phyloP scores from a whole-genome alignment of 92 coral and sea anemone species.

The Epizoanthus fatuus region DNA sequence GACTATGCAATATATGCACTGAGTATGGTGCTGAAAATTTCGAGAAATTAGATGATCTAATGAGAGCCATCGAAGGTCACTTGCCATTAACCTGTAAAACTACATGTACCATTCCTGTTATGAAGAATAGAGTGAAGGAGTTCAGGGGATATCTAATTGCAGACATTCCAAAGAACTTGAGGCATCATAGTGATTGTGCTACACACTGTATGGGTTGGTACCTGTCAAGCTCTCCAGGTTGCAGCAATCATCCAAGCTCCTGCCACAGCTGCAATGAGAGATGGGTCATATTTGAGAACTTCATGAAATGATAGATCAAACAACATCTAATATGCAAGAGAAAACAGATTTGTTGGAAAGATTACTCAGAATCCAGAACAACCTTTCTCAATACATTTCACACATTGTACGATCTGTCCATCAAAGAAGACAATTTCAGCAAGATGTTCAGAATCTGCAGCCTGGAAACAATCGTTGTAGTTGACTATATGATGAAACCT shows the following conservation, averaged over 20 bases:
- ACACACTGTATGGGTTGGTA: conserved; percentile 62
- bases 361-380: conserved; percentile 12
- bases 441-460: conserved; percentile 42
- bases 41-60: background rate
- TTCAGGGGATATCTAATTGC: conserved; percentile 42
- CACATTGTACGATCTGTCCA: conserved; percentile 71
- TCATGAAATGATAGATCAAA: background rate
- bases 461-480: conserved; percentile 63
- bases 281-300: conserved; percentile 32
- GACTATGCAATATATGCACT: conserved; percentile 60
- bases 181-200: conserved; percentile 36
- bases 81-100: too few relatives aligned
- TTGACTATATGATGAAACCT: conserved; percentile 74
- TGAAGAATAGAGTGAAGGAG: conserved; percentile 26
- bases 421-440: conserved; percentile 39
- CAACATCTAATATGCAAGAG: background rate
- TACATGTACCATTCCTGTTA: background rate
- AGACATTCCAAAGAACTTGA: conserved; percentile 46
- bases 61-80: too few relatives aligned
- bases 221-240: conserved; percentile 31
- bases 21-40: conserved; percentile 58
- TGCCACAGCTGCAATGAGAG: conserved; percentile 49
- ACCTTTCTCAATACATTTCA: conserved; percentile 53
- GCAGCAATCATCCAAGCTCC: conserved; percentile 30
- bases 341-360: conserved; percentile 2